Base-by-base conservation (phyloP, 2,113 vertebrate genomes). In the Chloroceryle aenea region DNA sequence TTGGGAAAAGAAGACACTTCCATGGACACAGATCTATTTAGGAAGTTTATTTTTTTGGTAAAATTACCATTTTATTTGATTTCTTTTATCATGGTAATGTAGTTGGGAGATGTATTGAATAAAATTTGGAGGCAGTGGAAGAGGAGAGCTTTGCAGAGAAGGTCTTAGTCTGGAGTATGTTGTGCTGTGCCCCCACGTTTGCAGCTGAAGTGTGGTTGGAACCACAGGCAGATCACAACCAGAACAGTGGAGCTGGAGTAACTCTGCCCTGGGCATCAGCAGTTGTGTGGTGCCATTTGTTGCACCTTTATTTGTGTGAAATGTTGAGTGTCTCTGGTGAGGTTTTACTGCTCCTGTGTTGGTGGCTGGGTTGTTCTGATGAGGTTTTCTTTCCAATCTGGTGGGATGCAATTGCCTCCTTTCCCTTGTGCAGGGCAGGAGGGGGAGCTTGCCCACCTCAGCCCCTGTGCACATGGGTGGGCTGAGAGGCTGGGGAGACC, bases 351-450 rank as follows among this genome's bases (percentile, higher is more conserved):
- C 50, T 81, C 45, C 64, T 3, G 3, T 18, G 20, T 43, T 0
- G 4, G n/a, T 10, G 17, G 7, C 14, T 48, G 58, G 9, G 26
- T 43, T 79, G 18, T 64, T 78, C 43, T 32, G 63, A 48, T 16
- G 69, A 71, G 34, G 0, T 9, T 27, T 56, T 87, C 84, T 64
- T n/a, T 66, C 47, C 3, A 5, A 12, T 50, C 11, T 22, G 32
- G 4, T 59, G 47, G n/a, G 43, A 30, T 75, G 38, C 1, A 1
- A 21, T 79, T 36, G 5, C 30, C 12, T 40, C 23, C 16, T 69
- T 78, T 47, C 43, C 9, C 12, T 8, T 0, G 0, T 7, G 30
- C 34, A 9, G 32, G 7, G 32, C 2, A 1, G 32, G 23, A 10
- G 7, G 19, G 6, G 30, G 32, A 12, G 19, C n/a, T 68, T 2